Base-by-base conservation (phyloP, 2,888 invertebrate genomes). In the Choreutis nemorana region DNA sequence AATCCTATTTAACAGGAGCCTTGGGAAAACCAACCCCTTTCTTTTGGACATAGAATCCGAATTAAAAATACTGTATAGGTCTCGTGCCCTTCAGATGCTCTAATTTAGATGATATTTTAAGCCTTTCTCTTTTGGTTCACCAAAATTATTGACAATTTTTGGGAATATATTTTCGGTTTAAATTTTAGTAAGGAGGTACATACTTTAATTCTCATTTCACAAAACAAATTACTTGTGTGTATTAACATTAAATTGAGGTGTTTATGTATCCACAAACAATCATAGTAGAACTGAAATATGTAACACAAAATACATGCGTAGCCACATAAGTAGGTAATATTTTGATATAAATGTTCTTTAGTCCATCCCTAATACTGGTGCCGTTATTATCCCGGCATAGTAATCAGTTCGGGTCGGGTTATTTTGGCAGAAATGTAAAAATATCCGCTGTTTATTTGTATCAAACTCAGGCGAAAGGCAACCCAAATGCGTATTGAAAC, bases 381-480 rank as follows among this genome's bases (percentile, higher is more conserved):
- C 48, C 63, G 66, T 67, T 73, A 73, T 77, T 73, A 77, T 72
- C 61, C 50, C 61, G 51, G 46, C 53, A 68, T 66, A 64, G 63
- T 72, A 78, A 78, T 77, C 77, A 78, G 75, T 66, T 62, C n/a
- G 78, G 77, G 72, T 70, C 60, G 73, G 70, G 68, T 64, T 68
- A 68, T 61, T 52, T 62, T 58, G 57, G 51, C 63, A 75, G 68
- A 68, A 71, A 77, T 72, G 70, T 73, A 75, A 73, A 75, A 73
- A 77, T 78, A 75, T 71, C 67, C 66, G 55, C 70, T 77, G 75
- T 78, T 78, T 78, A 78, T 73, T 77, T 78, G 73, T 77, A 78
- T 72, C 78, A 68, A 70, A 71, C 65, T 65, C 53, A 59, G 62
- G 63, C 58, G 62, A 64, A 62, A 71, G 64, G 72, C 70, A 67